Evolutionary conservation across 1,140 invertebrate species (phyloP).

Genomic region (Penaeus japonicus): DNA sequence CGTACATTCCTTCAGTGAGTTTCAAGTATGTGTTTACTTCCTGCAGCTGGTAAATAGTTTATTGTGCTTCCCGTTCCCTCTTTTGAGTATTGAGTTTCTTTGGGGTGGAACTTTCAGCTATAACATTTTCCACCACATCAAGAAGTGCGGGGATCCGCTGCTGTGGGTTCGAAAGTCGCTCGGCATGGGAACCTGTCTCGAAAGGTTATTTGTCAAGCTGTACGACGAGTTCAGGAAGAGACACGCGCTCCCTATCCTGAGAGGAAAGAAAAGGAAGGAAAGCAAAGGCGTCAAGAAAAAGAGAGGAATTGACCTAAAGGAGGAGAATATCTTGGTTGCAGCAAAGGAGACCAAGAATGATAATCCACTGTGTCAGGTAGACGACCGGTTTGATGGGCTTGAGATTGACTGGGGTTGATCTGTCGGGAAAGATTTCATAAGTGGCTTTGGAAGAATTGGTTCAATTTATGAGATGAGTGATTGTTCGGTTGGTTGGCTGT

Average conservation of each 20-base stretch:
- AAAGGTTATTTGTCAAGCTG: slow-evolving; percentile 23
- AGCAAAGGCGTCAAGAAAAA: background rate
- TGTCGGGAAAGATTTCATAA: too few relatives aligned
- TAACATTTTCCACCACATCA: slow-evolving; percentile 29
- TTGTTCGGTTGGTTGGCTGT: too few relatives aligned
- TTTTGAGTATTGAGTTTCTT: slow-evolving; percentile 32
- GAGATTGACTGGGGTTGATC: too few relatives aligned
- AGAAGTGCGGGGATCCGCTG: background rate
- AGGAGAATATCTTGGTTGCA: too few relatives aligned
- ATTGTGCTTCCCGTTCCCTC: slow-evolving; percentile 32
- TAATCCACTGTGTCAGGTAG: too few relatives aligned
- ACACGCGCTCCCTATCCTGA: background rate
- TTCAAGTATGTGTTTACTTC: slow-evolving; percentile 42
- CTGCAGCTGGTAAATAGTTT: slow-evolving; percentile 41
- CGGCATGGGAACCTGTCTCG: slow-evolving; percentile 31
- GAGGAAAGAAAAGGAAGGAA: background rate
- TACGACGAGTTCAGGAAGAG: background rate
- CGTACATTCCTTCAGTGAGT: slow-evolving; percentile 48
- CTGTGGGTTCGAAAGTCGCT: background rate
- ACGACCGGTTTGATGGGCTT: too few relatives aligned
- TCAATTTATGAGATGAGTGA: too few relatives aligned
- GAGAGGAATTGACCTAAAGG: background rate
- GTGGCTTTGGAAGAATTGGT: too few relatives aligned
- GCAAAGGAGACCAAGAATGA: too few relatives aligned
- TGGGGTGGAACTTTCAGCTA: slow-evolving; percentile 48